Conservation (phyloP, 2,888 invertebrate genomes). For the Tetranychus piercei region DNA sequence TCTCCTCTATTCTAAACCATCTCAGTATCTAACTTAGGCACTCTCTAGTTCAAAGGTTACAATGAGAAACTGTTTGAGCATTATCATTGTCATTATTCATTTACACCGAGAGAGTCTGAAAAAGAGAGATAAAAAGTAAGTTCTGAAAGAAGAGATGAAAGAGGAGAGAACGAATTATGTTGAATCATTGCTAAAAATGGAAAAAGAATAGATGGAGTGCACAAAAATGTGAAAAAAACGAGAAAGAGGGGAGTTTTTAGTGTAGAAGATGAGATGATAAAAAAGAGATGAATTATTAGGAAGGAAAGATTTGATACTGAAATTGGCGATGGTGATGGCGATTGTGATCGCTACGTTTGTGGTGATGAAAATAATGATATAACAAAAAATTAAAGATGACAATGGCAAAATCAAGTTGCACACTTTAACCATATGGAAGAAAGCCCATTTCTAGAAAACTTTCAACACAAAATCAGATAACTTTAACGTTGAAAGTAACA, state of each 20-base stretch:
- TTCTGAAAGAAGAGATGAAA: background rate
- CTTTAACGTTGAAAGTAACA: background rate
- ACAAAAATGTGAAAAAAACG: background rate
- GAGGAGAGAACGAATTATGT: background rate
- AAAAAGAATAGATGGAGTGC: background rate
- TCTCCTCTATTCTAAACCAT: background rate
- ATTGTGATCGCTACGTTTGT: background rate
- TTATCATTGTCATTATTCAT: background rate
- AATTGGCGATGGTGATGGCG: background rate
- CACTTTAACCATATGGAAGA: background rate
- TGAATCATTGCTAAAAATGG: background rate
- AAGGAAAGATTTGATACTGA: background rate
- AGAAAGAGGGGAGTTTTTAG: background rate
- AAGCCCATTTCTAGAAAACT: background rate
- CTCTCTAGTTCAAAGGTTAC: background rate
- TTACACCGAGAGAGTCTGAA: background rate
- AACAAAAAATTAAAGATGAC: background rate
- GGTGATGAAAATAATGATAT: background rate
- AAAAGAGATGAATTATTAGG: background rate
- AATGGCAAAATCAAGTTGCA: background rate
- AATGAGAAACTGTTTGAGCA: background rate
- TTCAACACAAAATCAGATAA: background rate
- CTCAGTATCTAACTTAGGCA: background rate
- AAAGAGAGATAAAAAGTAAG: background rate
- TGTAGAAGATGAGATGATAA: background rate